Conservation (phyloP, 2,888 invertebrate genomes). For the Meliscaeva auricollis region DNA sequence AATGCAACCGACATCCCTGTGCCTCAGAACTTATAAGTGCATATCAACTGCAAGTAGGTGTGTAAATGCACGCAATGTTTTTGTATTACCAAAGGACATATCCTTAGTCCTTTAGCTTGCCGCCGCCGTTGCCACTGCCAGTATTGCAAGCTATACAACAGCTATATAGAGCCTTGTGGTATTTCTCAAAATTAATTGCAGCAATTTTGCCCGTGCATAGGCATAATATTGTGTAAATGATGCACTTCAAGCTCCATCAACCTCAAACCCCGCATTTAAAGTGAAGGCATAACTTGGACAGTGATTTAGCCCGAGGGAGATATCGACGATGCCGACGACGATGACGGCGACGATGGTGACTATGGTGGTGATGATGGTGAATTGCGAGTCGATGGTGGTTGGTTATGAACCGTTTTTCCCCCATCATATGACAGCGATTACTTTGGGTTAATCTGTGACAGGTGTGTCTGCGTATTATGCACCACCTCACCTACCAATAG, state of each 20-base stretch:
- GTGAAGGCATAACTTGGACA: conserved; percentile 1
- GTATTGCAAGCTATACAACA: background rate
- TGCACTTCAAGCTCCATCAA: conserved; percentile 50
- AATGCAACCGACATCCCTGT: conserved; percentile 26
- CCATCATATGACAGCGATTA: conserved; percentile 55
- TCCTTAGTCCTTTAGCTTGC: background rate
- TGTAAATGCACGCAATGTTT: conserved; percentile 20
- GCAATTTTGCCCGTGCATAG: conserved; percentile 30
- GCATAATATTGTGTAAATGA: conserved; percentile 22
- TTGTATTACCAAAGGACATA: conserved; percentile 29
- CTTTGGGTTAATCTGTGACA: conserved; percentile 64
- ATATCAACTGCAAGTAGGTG: conserved; percentile 13
- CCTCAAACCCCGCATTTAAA: conserved; percentile 14
- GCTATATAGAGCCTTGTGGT: conserved; percentile 32
- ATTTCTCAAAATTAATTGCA: conserved; percentile 59
- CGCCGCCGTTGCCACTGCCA: background rate
- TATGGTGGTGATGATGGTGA: background rate
- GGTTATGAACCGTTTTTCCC: conserved; percentile 40
- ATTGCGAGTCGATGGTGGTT: background rate
- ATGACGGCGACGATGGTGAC: background rate
- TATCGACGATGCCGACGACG: conserved; percentile 1
- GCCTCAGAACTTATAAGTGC: conserved; percentile 39
- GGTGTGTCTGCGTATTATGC: conserved; percentile 37
- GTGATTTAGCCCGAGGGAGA: conserved; percentile 49
- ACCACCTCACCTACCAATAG: no score